Evolutionary conservation across 2,113 vertebrate genomes (phyloP).

Genomic region (Sinocyclocheilus anophthalmus): DNA sequence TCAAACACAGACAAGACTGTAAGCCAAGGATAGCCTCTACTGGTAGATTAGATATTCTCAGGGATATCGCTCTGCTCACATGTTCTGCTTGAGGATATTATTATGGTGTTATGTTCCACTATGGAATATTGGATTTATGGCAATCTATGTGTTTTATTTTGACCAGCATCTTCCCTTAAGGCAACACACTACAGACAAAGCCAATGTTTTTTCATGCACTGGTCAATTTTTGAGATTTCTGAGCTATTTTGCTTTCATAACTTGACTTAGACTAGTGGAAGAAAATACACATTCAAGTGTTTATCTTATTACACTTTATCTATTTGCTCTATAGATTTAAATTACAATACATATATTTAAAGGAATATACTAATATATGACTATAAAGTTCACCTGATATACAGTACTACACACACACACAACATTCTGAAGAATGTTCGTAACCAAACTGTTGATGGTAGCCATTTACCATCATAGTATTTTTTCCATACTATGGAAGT

Average conservation of each 20-base stretch:
- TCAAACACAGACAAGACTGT: background rate
- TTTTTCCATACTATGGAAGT: too few relatives aligned
- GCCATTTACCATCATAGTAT: too few relatives aligned
- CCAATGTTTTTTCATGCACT: background rate
- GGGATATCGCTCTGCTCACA: background rate
- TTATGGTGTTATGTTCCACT: background rate
- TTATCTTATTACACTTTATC: too few relatives aligned
- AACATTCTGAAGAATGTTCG: too few relatives aligned
- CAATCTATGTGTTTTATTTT: background rate
- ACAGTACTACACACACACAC: too few relatives aligned
- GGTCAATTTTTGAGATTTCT: background rate
- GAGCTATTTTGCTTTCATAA: background rate
- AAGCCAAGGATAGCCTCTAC: slow-evolving; percentile 11
- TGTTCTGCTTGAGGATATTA: background rate
- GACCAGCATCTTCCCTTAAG: background rate
- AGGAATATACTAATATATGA: too few relatives aligned
- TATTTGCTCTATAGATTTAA: too few relatives aligned
- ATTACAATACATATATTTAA: too few relatives aligned
- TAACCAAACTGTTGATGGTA: too few relatives aligned
- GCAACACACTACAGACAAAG: background rate
- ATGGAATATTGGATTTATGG: background rate
- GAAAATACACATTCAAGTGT: background rate
- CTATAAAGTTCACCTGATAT: too few relatives aligned
- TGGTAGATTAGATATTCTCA: slow-evolving; percentile 9
- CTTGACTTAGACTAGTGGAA: background rate